phyloP scores from a whole-genome alignment of 2,113 vertebrate species.

The Cavia aperea region DNA sequence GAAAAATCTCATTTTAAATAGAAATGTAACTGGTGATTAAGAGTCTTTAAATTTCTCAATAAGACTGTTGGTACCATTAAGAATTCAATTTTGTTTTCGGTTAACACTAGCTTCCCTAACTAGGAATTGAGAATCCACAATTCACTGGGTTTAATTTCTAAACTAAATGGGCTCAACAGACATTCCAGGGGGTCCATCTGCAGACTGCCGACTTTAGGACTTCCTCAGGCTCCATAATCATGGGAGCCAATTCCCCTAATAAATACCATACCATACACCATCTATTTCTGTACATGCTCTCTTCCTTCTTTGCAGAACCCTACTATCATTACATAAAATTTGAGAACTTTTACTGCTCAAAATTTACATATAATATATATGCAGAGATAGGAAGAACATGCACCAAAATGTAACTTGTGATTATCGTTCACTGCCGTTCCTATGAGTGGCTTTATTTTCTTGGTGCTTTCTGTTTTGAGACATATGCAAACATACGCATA shows the following conservation, averaged over 20 bases:
- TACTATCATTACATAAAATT: not conserved
- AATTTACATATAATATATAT: slow-evolving; percentile 11
- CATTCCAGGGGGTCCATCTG: not conserved
- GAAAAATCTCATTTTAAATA: not conserved
- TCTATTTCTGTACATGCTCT: not conserved
- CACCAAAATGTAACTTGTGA: not conserved
- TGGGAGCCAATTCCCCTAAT: not conserved
- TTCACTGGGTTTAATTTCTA: not conserved
- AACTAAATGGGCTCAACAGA: not conserved
- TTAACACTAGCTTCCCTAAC: not conserved
- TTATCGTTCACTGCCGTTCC: not conserved
- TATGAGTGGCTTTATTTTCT: not conserved
- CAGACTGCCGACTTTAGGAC: not conserved
- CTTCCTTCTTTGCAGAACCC: not conserved
- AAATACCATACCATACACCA: not conserved
- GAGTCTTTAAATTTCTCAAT: not conserved
- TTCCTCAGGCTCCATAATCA: not conserved
- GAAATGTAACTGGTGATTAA: not conserved
- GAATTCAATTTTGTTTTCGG: not conserved
- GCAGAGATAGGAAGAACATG: not conserved
- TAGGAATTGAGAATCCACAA: not conserved
- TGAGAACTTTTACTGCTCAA: not conserved
- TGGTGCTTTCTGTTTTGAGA: slow-evolving; percentile 2
- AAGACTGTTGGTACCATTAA: not conserved
- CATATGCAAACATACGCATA: not conserved